phyloP scores from a whole-genome alignment of 2,888 invertebrate species.

The Zaprionus obscuricornis region DNA sequence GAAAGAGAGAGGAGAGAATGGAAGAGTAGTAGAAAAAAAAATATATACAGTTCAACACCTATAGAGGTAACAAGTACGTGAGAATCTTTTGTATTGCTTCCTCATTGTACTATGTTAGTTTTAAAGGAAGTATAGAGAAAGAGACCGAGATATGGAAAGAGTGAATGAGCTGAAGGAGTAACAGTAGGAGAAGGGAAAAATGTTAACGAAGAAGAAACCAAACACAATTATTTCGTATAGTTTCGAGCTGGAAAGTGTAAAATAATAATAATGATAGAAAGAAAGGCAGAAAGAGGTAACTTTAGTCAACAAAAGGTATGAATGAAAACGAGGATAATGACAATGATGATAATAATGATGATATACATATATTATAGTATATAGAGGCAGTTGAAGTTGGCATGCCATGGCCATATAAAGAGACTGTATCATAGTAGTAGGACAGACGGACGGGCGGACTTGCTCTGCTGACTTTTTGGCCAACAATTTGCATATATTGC shows the following conservation, averaged over 20 bases:
- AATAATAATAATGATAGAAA: constrained; percentile 45
- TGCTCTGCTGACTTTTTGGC: constrained; percentile 49
- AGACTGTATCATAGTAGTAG: no score
- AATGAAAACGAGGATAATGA: constrained; percentile 31
- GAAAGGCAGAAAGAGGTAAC: constrained; percentile 33
- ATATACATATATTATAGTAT: not conserved
- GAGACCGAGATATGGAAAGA: constrained; percentile 9
- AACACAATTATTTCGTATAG: constrained; percentile 54
- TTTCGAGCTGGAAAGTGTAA: constrained; percentile 65
- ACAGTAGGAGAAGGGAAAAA: not conserved
- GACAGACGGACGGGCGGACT: constrained; percentile 5
- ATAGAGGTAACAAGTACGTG: constrained; percentile 74
- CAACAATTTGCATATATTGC: constrained; percentile 68
- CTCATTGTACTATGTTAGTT: constrained; percentile 60
- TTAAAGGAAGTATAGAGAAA: constrained; percentile 40
- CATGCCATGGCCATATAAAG: constrained; percentile 39
- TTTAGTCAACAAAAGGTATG: constrained; percentile 49
- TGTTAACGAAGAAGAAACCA: constrained; percentile 20
- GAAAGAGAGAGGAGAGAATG: no score
- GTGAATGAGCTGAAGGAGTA: not conserved
- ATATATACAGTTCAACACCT: constrained; percentile 64
- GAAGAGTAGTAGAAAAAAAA: no score
- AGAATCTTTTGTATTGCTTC: constrained; percentile 77
- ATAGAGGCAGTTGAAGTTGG: constrained; percentile 25
- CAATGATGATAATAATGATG: constrained; percentile 12